These are phyloP conservation scores for Lagorchestes hirsutus DNA, from an alignment of 2,797 vertebrate species.

Conservation along the genomic window DNA sequence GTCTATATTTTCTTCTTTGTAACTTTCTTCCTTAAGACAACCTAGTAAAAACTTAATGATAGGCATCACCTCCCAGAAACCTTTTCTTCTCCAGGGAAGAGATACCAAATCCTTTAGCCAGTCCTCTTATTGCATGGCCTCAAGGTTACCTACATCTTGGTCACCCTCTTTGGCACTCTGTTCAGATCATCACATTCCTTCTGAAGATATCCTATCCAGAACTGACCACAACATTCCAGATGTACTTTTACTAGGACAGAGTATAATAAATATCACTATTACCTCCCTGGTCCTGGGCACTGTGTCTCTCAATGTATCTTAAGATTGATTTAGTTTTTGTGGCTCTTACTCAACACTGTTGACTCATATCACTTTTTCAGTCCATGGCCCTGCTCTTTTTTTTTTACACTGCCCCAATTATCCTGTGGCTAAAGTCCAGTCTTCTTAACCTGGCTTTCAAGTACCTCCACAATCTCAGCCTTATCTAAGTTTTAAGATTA, in stretches of 20 bases:
- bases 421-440: not conserved
- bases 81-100: not conserved
- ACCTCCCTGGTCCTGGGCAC: not conserved
- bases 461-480: not conserved
- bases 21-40: not conserved
- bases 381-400: not conserved
- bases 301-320: not conserved
- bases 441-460: conserved; percentile 32
- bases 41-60: not conserved
- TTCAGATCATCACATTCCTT: not conserved
- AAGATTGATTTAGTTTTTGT: not conserved
- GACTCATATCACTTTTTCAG: not conserved
- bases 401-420: not conserved
- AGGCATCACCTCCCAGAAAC: not conserved
- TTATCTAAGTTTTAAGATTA: conserved; percentile 3
- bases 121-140: not conserved
- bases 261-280: not conserved
- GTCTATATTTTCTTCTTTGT: not conserved
- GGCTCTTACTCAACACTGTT: not conserved
- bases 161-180: not conserved
- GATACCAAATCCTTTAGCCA: not conserved
- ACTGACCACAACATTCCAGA: not conserved
- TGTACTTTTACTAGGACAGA: not conserved
- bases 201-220: not conserved
- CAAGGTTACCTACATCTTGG: not conserved